Conservation (phyloP, 2,888 invertebrate genomes). For the Scaptomyza caliginosa region DNA sequence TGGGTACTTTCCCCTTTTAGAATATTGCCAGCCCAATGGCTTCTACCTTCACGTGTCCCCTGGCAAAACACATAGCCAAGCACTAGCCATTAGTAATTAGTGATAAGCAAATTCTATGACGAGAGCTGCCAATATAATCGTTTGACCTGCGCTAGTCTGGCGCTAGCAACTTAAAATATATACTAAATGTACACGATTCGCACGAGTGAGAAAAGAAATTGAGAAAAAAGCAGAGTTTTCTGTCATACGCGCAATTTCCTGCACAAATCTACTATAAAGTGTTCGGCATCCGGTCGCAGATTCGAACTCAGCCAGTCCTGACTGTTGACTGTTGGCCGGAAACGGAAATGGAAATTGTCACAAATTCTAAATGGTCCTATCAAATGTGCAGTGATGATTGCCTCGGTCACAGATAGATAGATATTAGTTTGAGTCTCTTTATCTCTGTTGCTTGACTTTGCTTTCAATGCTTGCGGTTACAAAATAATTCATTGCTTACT, state of each 20-base stretch:
- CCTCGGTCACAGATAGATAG: background rate
- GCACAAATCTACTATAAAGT: constrained; percentile 34
- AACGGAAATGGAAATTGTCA: constrained; percentile 51
- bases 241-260: constrained; percentile 42
- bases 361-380: constrained; percentile 40
- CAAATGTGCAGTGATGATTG: constrained; percentile 19
- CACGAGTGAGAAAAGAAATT: constrained; percentile 43
- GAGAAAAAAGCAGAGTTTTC: no score
- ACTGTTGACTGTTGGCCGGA: constrained; percentile 41
- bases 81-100: background rate
- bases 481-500: background rate
- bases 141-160: constrained; percentile 3
- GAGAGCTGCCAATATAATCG: constrained; percentile 9
- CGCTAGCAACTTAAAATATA: background rate
- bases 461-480: constrained; percentile 9
- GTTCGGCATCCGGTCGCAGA: constrained; percentile 27
- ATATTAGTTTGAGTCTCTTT: background rate
- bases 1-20: constrained; percentile 36
- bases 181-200: background rate
- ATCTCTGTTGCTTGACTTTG: background rate
- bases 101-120: constrained; percentile 4
- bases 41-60: background rate
- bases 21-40: background rate
- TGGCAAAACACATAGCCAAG: background rate
- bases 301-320: background rate